Base-by-base conservation (phyloP, 2,797 vertebrate genomes). In the Myotis findleyi region DNA sequence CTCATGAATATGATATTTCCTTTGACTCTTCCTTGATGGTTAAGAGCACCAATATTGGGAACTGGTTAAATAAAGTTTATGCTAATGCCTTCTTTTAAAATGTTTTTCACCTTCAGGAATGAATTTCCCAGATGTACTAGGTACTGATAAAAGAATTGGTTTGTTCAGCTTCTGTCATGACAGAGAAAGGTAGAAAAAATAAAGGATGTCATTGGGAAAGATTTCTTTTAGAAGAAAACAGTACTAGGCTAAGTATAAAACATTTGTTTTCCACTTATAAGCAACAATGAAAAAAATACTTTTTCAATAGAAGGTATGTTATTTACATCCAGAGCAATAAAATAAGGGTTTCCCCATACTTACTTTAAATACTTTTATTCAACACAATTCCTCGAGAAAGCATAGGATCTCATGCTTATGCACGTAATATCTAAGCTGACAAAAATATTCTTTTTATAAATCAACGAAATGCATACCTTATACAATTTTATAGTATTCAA, bases 21-120 rank as follows among this genome's bases (percentile, higher is more conserved):
- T 85, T 62, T 41, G 75, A 72, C n/a, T 95, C 87, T 53, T 21
- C 36, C 86, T 80, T 62, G n/a, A 53, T 91, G 88, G 80, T 92
- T 57, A 93, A 94, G 20, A 77, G n/a, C 49, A 82, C 3, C 53
- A 64, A 85, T 84, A n/a, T 20, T 57, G 51, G 82, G 66, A 55
- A 77, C 6, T 59, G 18, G 8, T 76, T 93, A 72, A 85, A 79
- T 82, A 72, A 73, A 11, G 12, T 80, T 83, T 47, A 62, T 69
- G 53, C 25, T 80, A 87, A 69, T 66, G 14, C 1, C 3, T 51
- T 77, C 55, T 62, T 83, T 84, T 25, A 66, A 20, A 59, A 59
- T 12, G 8, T 47, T 76, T 14, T 49, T 59, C 25, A 49, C 59
- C 30, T 27, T 82, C 18, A 55, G 21, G 14, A 68, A 9, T 75